Evolutionary conservation across 2,797 vertebrate genomes (phyloP), one percentile per base, ranked within the genome.

Genomic region (Danio tinwini): DNA sequence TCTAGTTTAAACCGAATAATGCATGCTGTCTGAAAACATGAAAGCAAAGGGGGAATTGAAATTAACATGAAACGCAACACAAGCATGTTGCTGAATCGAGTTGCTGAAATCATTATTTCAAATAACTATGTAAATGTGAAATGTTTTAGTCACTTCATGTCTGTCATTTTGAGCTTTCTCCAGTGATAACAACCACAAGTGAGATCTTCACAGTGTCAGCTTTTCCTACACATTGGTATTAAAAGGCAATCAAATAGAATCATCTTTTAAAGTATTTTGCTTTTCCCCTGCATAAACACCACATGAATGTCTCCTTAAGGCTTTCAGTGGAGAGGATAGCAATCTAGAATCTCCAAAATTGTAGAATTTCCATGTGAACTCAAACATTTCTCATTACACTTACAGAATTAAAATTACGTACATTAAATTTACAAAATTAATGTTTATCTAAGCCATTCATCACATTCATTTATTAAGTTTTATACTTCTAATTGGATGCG

Each of bases 51-150:
- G 16, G 21, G 21, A 47, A 68, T 14, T 14, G 21, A 69, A 50
- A 52, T 69, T 2, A 39, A 53, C 56, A 61, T 39, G 13, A 37
- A 52, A 70, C 16, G 64, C 10, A n/a, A 40, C 9, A 17, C 6
- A 53, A 40, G 37, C 14, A 39, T n/a, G n/a, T n/a, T n/a, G n/a
- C n/a, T n/a, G n/a, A n/a, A n/a, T n/a, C n/a, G n/a, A n/a, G n/a
- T 12, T 13, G 5, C 39, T 5, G 37, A 40, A 56, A 44, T 56
- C 50, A 17, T 69, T 1, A 40, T 40, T 71, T 71, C 11, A 56
- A 56, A 71, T 10, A 14, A 56, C 17, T 45, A 56, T 71, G 52
- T 13, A 56, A 44, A 71, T 56, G 52, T 56, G 1, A 71, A 56
- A 71, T 21, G 7, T 9, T 71, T 63, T 10, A 63, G 14, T 63